Base-by-base conservation (phyloP, 2,113 vertebrate species). In the Carollia perspicillata region DNA sequence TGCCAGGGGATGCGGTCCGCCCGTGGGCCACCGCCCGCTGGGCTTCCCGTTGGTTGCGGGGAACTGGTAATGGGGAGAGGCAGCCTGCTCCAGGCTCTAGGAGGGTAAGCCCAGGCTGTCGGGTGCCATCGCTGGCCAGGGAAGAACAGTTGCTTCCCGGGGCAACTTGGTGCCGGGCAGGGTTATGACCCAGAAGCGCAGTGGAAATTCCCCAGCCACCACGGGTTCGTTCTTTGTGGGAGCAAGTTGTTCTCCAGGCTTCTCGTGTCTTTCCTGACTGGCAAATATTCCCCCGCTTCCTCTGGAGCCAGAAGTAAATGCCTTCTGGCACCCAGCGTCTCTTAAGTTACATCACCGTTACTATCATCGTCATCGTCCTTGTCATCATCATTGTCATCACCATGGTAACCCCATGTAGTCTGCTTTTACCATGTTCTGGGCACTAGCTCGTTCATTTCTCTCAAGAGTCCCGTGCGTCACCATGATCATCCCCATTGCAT, bases 181-280 rank as follows among this genome's bases (percentile, higher is more conserved):
- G 26, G 40, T 97, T 92, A 94, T 35, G 37, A 92, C 96, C 87
- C 91, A 93, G 93, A 96, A 72, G 71, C 1, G 42, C 92, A 90
- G 66, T 96, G 97, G 94, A 94, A 96, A 96, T 86, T 96, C 47
- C 93, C 93, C 72, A 84, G 78, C 53, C 51, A 47, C 55, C 53
- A 14, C 60, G 42, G 65, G 42, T 23, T 71, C 20, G 1, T 84
- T 65, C 94, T 92, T 74, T 1, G 1, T 79, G 94, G 92, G 81
- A 95, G 28, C 93, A 55, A 44, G 44, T 71, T 68, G 94, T 90
- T 93, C 91, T 51, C 71, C 78, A 69, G 79, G 90, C 90, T 92
- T 89, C 75, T 97, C 84, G 9, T 79, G 92, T 95, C 90, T 92
- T 71, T 88, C 30, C 88, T 91, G 95, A 96, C 60, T 81, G 95